Percentiles rank a stretch among this genome's conserved stretches.
Conservation (phyloP, 2,113 vertebrate genomes). For the Galemys pyrenaicus region DNA sequence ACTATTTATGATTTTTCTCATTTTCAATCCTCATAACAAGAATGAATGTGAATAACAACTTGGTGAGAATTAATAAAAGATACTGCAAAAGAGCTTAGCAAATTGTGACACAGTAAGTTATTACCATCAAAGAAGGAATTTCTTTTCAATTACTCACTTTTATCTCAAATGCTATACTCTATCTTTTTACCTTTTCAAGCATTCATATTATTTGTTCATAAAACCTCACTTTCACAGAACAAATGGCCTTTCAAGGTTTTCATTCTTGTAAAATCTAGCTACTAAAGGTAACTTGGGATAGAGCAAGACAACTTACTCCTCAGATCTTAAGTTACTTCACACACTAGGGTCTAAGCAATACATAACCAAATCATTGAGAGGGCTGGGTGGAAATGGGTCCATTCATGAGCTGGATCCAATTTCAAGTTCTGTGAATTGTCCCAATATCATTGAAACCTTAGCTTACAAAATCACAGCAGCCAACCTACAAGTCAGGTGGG, state of each 20-base stretch:
- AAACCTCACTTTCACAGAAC: conserved; percentile 6
- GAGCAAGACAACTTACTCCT: background rate
- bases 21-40: conserved; percentile 20
- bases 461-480: background rate
- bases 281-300: background rate
- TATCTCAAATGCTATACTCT: background rate
- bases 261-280: background rate
- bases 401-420: background rate
- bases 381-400: background rate
- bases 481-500: background rate
- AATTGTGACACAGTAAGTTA: background rate
- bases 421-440: background rate
- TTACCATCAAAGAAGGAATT: background rate
- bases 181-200: background rate
- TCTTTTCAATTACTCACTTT: conserved; percentile 40
- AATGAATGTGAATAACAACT: background rate
- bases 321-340: background rate
- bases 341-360: background rate
- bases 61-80: background rate
- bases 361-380: background rate
- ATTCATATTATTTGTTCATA: background rate
- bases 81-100: background rate
- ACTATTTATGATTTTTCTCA: background rate
- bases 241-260: background rate
- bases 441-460: background rate